A percentile compares a stretch with the other conserved stretches of the same genome.
Conservation (phyloP, 64 coral and sea anemone species). For the Anthopleura sola region DNA sequence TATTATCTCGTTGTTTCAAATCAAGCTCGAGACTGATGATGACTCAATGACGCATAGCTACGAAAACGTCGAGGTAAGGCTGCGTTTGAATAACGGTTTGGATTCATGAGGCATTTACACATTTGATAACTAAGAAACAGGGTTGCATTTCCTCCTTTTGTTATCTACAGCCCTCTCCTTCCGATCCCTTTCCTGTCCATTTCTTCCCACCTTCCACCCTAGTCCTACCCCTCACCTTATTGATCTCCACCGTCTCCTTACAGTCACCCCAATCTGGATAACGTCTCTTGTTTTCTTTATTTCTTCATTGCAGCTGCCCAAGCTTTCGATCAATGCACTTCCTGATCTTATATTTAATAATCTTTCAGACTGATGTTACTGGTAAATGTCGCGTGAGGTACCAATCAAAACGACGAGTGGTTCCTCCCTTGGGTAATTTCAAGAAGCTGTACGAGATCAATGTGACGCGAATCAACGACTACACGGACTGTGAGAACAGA, state of each 20-base stretch:
- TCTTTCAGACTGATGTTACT: slow-evolving; percentile 10
- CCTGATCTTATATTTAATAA: not conserved
- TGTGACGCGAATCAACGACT: slow-evolving; percentile 8
- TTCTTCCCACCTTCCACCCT: not conserved
- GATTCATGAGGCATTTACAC: not conserved
- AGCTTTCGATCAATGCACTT: not conserved
- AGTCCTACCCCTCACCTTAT: not conserved
- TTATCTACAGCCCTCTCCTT: too few relatives aligned
- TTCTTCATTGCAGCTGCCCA: not conserved
- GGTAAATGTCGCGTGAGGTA: slow-evolving; percentile 5
- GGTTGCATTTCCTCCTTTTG: too few relatives aligned
- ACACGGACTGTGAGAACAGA: slow-evolving; percentile 8
- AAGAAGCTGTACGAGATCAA: not conserved
- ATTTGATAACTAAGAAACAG: too few relatives aligned
- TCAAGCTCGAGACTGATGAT: not conserved
- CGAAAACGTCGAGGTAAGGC: not conserved
- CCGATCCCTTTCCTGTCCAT: not conserved
- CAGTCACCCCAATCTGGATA: too few relatives aligned
- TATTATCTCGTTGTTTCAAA: slow-evolving; percentile 12
- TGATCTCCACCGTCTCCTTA: not conserved
- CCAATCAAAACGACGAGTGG: not conserved
- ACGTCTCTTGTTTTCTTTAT: not conserved
- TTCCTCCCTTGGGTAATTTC: not conserved
- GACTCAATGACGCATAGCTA: not conserved
- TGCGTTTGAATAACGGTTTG: not conserved